phyloP scores from a whole-genome alignment of 2,113 vertebrate species.

The Crocuta crocuta region DNA sequence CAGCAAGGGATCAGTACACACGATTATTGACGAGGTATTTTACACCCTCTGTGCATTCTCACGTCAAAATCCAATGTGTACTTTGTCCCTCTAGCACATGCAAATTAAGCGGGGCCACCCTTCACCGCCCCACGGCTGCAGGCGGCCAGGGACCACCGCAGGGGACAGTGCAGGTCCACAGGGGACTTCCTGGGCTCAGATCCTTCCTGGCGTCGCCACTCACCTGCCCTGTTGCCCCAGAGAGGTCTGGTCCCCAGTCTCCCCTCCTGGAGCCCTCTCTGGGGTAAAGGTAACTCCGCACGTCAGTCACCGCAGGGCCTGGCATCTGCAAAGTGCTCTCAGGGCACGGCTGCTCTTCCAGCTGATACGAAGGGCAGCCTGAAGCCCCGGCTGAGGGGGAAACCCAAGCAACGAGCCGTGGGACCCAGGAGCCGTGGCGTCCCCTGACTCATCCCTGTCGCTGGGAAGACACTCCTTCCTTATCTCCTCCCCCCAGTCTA shows the following conservation, averaged over 20 bases:
- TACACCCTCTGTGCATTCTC: not conserved
- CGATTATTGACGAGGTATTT: fast-evolving
- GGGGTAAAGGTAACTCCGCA: fast-evolving
- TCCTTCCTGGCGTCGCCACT: not conserved
- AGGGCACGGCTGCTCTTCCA: fast-evolving
- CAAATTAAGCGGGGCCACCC: fast-evolving
- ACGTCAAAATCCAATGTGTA: not conserved
- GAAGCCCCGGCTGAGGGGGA: not conserved
- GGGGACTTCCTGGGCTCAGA: not conserved
- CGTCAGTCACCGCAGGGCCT: fast-evolving
- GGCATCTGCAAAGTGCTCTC: fast-evolving
- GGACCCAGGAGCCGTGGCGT: not conserved
- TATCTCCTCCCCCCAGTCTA: not conserved
- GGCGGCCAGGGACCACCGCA: fast-evolving
- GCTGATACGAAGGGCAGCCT: not conserved
- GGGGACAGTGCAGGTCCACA: not conserved
- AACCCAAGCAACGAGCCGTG: not conserved
- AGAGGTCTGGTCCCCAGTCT: fast-evolving
- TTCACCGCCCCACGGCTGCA: fast-evolving
- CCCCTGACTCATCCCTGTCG: not conserved
- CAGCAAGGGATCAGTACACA: not conserved
- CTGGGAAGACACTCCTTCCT: not conserved
- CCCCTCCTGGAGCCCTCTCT: fast-evolving
- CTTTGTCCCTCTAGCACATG: not conserved
- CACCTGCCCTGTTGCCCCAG: not conserved